Conservation (phyloP, 2,888 invertebrate species). For the Drosophila tanythrix region DNA sequence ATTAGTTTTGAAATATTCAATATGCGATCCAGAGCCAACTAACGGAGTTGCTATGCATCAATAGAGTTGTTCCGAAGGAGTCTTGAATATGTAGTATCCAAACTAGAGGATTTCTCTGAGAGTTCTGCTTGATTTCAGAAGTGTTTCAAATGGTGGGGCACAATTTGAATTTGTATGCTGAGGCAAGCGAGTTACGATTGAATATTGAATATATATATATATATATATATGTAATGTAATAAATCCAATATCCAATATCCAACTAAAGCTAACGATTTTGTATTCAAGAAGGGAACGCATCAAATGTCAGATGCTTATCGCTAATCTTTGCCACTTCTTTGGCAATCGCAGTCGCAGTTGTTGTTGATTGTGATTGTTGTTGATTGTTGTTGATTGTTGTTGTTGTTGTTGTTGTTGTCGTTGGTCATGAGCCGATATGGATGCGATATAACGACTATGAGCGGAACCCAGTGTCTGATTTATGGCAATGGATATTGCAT, state of each 20-base stretch:
- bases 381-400: neutral
- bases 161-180: conserved; percentile 3
- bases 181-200: conserved; percentile 5
- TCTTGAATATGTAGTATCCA: too few species aligned
- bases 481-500: conserved; percentile 45
- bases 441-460: conserved; percentile 42
- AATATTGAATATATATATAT: neutral
- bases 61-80: neutral
- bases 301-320: conserved; percentile 62
- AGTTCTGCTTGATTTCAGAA: neutral
- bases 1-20: neutral
- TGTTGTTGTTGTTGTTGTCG: conserved; percentile 25
- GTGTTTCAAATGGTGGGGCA: neutral
- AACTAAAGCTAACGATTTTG: conserved; percentile 28
- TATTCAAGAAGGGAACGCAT: conserved; percentile 49
- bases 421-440: conserved; percentile 53
- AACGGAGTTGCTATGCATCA: neutral
- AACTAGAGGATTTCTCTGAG: neutral
- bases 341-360: conserved; percentile 21
- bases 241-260: neutral
- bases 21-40: neutral
- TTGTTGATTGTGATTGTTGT: conserved; percentile 3
- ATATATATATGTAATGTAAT: too few species aligned
- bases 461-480: conserved; percentile 36
- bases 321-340: conserved; percentile 43